Evolutionary conservation across 2,113 vertebrate species (phyloP).

Genomic region (Tapirus terrestris): DNA sequence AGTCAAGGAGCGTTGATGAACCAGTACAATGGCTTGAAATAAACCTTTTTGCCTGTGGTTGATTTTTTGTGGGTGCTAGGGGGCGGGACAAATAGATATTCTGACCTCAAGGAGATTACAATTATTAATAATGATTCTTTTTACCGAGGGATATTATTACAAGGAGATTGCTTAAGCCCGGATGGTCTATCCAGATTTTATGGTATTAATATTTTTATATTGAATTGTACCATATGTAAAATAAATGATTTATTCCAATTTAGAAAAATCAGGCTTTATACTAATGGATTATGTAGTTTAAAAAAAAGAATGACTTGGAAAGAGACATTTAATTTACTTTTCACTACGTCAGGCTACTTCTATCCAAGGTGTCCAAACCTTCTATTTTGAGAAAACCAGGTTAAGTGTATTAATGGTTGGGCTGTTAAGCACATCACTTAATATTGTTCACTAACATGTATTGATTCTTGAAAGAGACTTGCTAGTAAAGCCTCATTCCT

Average conservation of each 20-base stretch:
- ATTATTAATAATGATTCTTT: not conserved
- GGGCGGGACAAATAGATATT: not conserved
- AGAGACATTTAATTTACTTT: conserved; percentile 75
- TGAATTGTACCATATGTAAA: conserved; percentile 28
- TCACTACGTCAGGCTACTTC: conserved; percentile 18
- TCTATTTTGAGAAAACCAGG: conserved; percentile 52
- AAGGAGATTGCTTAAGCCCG: not conserved
- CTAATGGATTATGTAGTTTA: not conserved
- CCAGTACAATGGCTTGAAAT: not conserved
- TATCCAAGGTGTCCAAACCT: not conserved
- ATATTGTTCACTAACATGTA: conserved; percentile 74
- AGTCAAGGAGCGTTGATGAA: not conserved
- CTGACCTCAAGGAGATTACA: not conserved
- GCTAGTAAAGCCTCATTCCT: conserved; percentile 58
- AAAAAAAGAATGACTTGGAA: not conserved
- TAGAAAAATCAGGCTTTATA: conserved; percentile 44
- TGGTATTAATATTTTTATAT: conserved; percentile 50
- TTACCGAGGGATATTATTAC: not conserved
- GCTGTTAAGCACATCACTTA: conserved; percentile 64
- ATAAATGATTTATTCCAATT: conserved; percentile 32
- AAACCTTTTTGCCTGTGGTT: not conserved
- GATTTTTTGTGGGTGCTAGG: not conserved
- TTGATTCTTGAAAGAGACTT: conserved; percentile 72
- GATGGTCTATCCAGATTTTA: not conserved
- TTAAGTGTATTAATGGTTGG: conserved; percentile 59